These are phyloP conservation scores for Myotis planiceps DNA, from an alignment of 2,797 vertebrate genomes.

Conservation along the genomic window DNA sequence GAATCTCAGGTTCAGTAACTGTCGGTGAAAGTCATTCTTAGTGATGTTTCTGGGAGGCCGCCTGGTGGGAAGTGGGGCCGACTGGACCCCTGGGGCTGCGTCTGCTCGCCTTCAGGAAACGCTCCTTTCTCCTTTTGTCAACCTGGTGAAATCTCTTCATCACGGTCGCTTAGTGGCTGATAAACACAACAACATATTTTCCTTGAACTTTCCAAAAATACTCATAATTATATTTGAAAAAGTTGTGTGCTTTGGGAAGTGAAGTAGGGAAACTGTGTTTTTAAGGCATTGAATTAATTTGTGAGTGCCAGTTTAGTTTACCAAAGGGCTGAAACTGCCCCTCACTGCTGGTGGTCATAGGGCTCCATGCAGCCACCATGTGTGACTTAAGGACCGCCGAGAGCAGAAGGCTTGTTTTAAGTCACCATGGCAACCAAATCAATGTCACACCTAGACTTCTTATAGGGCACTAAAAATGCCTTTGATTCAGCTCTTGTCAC, in stretches of 20 bases:
- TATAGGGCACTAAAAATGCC: fast-evolving
- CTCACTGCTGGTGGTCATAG: not conserved
- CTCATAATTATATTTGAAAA: not conserved
- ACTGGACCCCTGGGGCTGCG: fast-evolving
- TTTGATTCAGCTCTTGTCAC: fast-evolving
- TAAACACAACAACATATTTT: not conserved
- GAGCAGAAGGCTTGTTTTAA: not conserved
- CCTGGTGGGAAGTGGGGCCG: fast-evolving
- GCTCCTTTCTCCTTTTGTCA: not conserved
- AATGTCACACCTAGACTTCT: fast-evolving
- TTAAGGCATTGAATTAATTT: not conserved
- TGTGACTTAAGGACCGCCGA: fast-evolving
- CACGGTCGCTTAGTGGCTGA: not conserved
- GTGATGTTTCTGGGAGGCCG: fast-evolving
- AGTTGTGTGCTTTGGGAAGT: not conserved
- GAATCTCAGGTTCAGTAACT: too few species aligned
- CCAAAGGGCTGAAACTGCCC: fast-evolving
- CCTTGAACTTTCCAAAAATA: not conserved
- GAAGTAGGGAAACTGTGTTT: not conserved
- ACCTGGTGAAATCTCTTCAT: fast-evolving
- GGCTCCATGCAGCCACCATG: fast-evolving
- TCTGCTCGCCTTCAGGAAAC: not conserved
- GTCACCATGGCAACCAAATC: fast-evolving
- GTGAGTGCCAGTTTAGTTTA: fast-evolving
- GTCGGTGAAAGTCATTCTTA: fast-evolving